A percentile compares a stretch with the other conserved stretches of the same genome.
These are phyloP conservation scores for Dichetophora obliterata DNA, from an alignment of 2,888 invertebrate genomes.

Conservation along the genomic window DNA sequence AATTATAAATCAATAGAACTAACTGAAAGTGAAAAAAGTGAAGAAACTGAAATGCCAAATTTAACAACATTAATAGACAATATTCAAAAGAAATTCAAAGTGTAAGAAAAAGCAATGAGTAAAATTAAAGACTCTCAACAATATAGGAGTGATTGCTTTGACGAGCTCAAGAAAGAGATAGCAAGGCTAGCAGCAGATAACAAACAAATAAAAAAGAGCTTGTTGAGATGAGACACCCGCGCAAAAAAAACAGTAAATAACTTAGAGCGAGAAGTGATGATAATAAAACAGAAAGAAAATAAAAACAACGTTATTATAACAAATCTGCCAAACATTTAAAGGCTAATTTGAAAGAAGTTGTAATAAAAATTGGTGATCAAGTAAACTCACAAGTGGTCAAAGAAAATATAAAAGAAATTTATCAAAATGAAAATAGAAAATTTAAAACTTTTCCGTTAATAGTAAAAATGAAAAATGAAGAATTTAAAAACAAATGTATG, in stretches of 20 bases:
- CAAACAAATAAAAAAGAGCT: conserved; percentile 27
- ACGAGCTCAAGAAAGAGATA: conserved; percentile 27
- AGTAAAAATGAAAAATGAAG: too few relatives aligned
- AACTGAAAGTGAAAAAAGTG: not conserved
- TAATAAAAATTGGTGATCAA: too few relatives aligned
- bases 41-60: not conserved
- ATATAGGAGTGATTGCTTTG: conserved; percentile 29
- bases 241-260: conserved; percentile 8
- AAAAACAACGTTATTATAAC: conserved; percentile 21
- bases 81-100: conserved; percentile 24
- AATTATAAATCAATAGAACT: not conserved
- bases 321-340: conserved; percentile 16
- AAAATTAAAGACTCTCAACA: conserved; percentile 7
- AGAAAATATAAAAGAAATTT: too few relatives aligned
- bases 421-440: too few relatives aligned
- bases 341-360: too few relatives aligned
- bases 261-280: conserved; percentile 1
- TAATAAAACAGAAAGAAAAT: conserved; percentile 18
- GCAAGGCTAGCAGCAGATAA: conserved; percentile 20
- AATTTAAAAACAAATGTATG: too few relatives aligned
- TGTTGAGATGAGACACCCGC: conserved; percentile 14
- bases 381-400: too few relatives aligned
- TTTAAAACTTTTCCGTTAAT: too few relatives aligned
- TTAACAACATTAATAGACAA: conserved; percentile 18
- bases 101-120: conserved; percentile 9